Evolutionary conservation across 2,797 vertebrate genomes (phyloP), one percentile per base, ranked within the genome.

Genomic region (Pelodytes ibericus): DNA sequence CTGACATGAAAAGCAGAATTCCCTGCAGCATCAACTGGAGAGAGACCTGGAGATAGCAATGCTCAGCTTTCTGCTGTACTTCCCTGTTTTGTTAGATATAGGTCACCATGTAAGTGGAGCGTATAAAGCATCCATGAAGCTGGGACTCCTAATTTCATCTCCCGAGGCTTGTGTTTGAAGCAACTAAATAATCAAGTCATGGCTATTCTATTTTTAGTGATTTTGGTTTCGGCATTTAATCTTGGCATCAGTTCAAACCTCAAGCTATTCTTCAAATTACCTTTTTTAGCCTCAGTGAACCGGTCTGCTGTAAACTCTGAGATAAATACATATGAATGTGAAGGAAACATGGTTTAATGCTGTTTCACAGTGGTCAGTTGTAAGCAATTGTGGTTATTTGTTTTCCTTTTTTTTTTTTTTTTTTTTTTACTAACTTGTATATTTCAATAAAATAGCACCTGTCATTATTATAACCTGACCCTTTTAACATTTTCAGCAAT

Each of bases 121-220:
- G 30, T 30, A 65, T 7, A 20, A 57, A 53, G 33, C 56, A 56
- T 72, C 80, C 1, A 24, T 25, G 1, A 11, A 82, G 80, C 5
- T 2, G 25, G 58, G 72, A 71, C 75, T 69, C 70, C 77, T 80
- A 71, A 71, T 24, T 75, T 65, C 68, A 44, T 53, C 77, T 25
- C 51, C 0, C 0, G 74, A 65, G 79, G 67, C 65, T 51, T 74
- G 68, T 74, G 1, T 0, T 30, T 44, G 56, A 75, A 79, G 30
- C 58, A 53, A 80, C 79, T 79, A 75, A 84, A 81, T 74, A 82
- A 85, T 81, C 66, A 77, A 80, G 82, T 16, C 24, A 62, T 68
- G 70, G 36, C 3, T 65, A 72, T 22, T 63, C 82, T 88, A 77
- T 89, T 87, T 86, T 82, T 84, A 81, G 77, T 80, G 72, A 47